Conservation (phyloP, 2,888 invertebrate genomes). For the Laspeyria flexula region DNA sequence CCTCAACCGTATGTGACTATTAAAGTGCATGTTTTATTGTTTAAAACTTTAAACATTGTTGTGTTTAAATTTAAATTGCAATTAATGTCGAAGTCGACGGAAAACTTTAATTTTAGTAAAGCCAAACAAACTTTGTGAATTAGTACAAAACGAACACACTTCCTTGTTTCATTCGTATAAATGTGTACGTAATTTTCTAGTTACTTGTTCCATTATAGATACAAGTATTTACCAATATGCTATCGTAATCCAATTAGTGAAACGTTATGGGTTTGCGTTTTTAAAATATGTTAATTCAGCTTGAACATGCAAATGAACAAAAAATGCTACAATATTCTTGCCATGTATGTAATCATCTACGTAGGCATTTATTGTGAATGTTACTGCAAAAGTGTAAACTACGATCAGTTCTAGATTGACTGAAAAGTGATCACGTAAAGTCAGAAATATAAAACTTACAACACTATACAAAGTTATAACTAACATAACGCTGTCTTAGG, state of each 20-base stretch:
- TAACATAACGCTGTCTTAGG: too few relatives aligned
- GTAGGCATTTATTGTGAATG: background rate
- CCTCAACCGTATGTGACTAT: too few relatives aligned
- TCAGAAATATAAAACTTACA: too few relatives aligned
- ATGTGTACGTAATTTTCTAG: background rate
- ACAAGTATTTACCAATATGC: background rate
- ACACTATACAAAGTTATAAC: too few relatives aligned
- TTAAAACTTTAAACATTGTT: too few relatives aligned
- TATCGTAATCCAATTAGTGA: background rate
- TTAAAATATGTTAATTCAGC: background rate
- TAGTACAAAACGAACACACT: background rate
- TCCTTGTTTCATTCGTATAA: background rate
- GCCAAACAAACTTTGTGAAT: background rate
- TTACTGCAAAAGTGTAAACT: background rate
- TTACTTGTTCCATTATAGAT: background rate
- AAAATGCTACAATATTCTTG: constrained; percentile 9
- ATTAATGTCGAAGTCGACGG: too few relatives aligned
- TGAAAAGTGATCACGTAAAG: too few relatives aligned
- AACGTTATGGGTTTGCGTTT: background rate
- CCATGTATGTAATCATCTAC: constrained; percentile 16
- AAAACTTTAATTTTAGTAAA: too few relatives aligned
- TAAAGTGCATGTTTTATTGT: too few relatives aligned
- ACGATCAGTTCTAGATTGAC: background rate
- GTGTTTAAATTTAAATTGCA: too few relatives aligned
- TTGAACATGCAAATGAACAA: constrained; percentile 1